phyloP scores from a whole-genome alignment of 2,113 vertebrate genomes.

The Herpailurus yagouaroundi region DNA sequence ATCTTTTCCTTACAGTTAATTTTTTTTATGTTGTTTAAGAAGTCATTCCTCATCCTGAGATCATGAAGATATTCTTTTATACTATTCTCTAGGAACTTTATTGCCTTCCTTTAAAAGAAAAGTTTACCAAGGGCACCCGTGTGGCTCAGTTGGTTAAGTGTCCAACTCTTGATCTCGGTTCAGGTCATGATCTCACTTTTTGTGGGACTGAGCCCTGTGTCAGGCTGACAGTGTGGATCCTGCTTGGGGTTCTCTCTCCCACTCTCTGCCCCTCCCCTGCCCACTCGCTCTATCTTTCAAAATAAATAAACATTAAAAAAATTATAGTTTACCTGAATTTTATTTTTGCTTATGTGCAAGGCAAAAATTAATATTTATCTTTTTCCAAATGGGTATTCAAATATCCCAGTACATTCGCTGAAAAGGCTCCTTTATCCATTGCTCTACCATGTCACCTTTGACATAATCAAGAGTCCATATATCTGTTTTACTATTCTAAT shows the following conservation, averaged over 20 bases:
- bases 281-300: too few species aligned
- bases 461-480: neutral
- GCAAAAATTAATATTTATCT: neutral
- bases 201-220: too few species aligned
- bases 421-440: neutral
- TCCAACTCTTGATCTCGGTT: too few species aligned
- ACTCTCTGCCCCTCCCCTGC: too few species aligned
- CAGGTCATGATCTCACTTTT: too few species aligned
- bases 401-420: neutral
- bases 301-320: too few species aligned
- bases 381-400: conserved; percentile 2
- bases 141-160: too few species aligned
- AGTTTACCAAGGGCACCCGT: neutral
- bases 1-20: neutral
- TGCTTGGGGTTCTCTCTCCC: too few species aligned
- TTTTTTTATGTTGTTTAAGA: neutral
- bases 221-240: too few species aligned
- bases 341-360: neutral
- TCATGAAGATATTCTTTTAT: neutral
- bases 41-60: neutral
- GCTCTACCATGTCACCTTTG: neutral
- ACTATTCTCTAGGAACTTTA: neutral
- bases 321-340: neutral
- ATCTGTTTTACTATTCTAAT: neutral
- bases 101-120: conserved; percentile 16